Evolutionary conservation across 2,888 invertebrate species (phyloP), one percentile per base, ranked within the genome.

Genomic region (Tetheella fluctuosa): DNA sequence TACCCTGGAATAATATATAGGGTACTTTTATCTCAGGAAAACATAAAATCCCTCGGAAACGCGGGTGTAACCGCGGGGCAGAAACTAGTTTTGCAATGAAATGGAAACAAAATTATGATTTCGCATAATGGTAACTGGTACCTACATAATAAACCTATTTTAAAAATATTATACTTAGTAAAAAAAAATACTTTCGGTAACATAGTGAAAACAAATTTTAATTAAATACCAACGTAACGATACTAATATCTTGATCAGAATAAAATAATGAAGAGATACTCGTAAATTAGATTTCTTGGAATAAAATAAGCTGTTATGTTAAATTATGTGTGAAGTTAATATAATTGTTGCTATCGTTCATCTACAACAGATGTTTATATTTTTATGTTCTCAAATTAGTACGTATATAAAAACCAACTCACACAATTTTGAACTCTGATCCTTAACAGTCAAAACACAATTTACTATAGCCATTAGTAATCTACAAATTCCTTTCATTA

Each of bases 321-420:
- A 17, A 54, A 54, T 34, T 54, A 54, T 12, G 17, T 28, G 54
- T 28, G 54, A 54, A 17, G 30, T 54, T 30, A 17, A 23, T 55
- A 34, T 55, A 23, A 55, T 55, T 34, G 37, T 34, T 20, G 37
- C 55, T 55, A 20, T 48, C 20, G 20, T 7, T 37, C 37, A 55
- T 55, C 34, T 34, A 15, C 25, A 20, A 23, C 55, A 55, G 34
- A 55, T 55, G 55, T 55, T 55, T 17, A 34, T 23, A 34, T 20
- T 34, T 17, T 37, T 20, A 55, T 55, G 34, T 55, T 13, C 23
- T 34, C 34, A 55, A 48, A 48, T 48, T 48, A 48, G 48, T 48
- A 20, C 48, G 48, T 48, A 48, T 6, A 48, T 48, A 48, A 48
- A 48, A 48, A 48, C 48, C 10, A 3, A 48, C 48, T 1, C 34